Base-by-base conservation (phyloP, 2,797 vertebrate genomes). In the Hylomyscus alleni region DNA sequence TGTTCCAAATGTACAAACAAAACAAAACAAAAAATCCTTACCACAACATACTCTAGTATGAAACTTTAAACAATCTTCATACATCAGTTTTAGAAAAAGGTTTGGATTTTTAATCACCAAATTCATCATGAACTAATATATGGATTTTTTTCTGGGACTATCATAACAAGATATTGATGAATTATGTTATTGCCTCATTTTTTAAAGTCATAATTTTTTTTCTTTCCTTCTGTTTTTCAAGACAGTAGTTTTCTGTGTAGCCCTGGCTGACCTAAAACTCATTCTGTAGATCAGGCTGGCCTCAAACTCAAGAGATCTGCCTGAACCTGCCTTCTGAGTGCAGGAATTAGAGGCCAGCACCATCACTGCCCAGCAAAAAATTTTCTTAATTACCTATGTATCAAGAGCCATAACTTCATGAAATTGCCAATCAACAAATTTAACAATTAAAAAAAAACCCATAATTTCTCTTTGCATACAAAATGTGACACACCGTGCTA, bases 61-160 rank as follows among this genome's bases (percentile, higher is more conserved):
- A 34, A 29, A 62, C 37, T 90, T 89, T 60, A 76, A 93, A 94
- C 8, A n/a, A 50, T 83, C 56, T 95, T 62, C 75, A 94, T 73
- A 96, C n/a, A 50, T 88, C 37, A 90, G 76, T 15, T 44, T 94
- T 85, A 82, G 47, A 76, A n/a, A 78, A 52, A 81, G 26, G 9
- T 56, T 91, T 92, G 65, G 19, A 94, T 82, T 88, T 76, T 56
- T 78, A 95, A 47, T 92, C 52, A 90, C 47, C 76, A 94, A 95
- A 90, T 40, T 62, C 40, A 93, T 92, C 5, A 90, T 34, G 78
- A 94, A 20, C 67, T 52, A 96, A 73, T 20, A 69, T 47, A 92
- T 50, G 81, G 4, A 77, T 50, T 96, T 96, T 93, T 95, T 91
- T 72, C 87, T 91, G 37, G 56, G 50, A 17, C 54, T 91, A 56